Evolutionary conservation across 1,140 invertebrate genomes (phyloP), one percentile per base, ranked within the genome.

Genomic region (Phenacoccus solenopsis): DNA sequence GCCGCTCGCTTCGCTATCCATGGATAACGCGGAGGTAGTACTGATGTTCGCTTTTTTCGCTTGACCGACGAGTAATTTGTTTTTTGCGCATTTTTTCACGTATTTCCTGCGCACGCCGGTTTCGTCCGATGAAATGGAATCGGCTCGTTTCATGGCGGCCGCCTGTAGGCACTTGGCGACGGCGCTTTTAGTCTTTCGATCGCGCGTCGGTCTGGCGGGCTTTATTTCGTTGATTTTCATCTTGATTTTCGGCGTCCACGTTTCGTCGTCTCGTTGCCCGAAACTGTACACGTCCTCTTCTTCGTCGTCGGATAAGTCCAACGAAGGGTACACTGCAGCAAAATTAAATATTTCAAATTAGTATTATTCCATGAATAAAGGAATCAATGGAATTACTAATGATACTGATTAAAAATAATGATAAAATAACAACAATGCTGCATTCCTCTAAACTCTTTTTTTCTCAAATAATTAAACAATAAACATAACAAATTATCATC

Each of bases 201-300:
- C 25, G 2, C 59, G 21, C 12, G 59, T 64, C 10, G 59, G 59
- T 27, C 59, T 9, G 4, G 21, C 12, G 22, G 59, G 10, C 20
- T 64, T 64, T 16, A 64, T 22, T 27, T 64, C 59, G 59, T 64
- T 64, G 21, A 64, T 64, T 64, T 64, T 64, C 59, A 64, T 64
- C 25, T 64, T 64, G 25, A 64, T 64, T 25, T 64, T 64, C 1
- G 59, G 59, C 4, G 59, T 64, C 59, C 59, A 64, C 12, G 59
- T 64, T 64, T 64, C 59, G 59, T 64, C 59, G 59, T 64, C 59
- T 24, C 59, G 2, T 64, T 64, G 59, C 22, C 7, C 9, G 59
- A 64, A 64, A 64, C 59, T 64, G 59, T 64, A 64, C 3, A 64
- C 21, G 59, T 64, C 59, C 25, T 64, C 59, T 64, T 64, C 59